Conservation (phyloP, 2,888 invertebrate species). For the Hypsopygia costalis region DNA sequence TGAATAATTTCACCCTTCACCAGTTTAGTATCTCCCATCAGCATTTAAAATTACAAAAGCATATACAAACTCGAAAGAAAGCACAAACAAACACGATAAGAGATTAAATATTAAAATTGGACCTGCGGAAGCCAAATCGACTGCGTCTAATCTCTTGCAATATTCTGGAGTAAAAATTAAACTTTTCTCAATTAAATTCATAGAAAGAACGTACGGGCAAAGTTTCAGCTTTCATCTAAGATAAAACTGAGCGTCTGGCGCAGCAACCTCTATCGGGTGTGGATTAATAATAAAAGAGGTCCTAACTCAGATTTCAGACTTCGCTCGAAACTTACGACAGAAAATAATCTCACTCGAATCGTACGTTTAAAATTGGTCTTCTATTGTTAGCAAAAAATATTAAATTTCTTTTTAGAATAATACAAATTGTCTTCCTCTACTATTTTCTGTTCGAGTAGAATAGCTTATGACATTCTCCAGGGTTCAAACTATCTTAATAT, state of each 20-base stretch:
- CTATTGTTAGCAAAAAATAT: background rate
- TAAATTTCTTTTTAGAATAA: too few relatives aligned
- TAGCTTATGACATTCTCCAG: too few relatives aligned
- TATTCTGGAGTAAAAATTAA: slow-evolving; percentile 47
- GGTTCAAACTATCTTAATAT: too few relatives aligned
- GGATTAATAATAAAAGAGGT: slow-evolving; percentile 61
- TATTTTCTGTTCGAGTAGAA: too few relatives aligned
- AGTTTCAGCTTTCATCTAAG: slow-evolving; percentile 62
- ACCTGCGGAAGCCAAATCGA: slow-evolving; percentile 28
- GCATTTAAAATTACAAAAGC: too few relatives aligned
- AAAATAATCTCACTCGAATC: slow-evolving; percentile 6
- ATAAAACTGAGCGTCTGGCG: slow-evolving; percentile 63
- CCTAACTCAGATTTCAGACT: slow-evolving; percentile 36
- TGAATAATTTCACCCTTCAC: too few relatives aligned
- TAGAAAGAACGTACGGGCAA: slow-evolving; percentile 53
- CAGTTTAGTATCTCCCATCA: too few relatives aligned
- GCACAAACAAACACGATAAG: background rate
- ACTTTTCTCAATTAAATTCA: slow-evolving; percentile 66
- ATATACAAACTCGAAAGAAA: too few relatives aligned
- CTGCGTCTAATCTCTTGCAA: slow-evolving; percentile 44
- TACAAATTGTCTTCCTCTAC: too few relatives aligned
- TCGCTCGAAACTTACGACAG: slow-evolving; percentile 19
- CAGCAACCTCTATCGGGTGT: slow-evolving; percentile 46
- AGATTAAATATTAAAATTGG: slow-evolving; percentile 4
- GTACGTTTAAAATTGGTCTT: background rate